Conservation (phyloP, 2,888 invertebrate genomes). For the Andrena chrysosceles region DNA sequence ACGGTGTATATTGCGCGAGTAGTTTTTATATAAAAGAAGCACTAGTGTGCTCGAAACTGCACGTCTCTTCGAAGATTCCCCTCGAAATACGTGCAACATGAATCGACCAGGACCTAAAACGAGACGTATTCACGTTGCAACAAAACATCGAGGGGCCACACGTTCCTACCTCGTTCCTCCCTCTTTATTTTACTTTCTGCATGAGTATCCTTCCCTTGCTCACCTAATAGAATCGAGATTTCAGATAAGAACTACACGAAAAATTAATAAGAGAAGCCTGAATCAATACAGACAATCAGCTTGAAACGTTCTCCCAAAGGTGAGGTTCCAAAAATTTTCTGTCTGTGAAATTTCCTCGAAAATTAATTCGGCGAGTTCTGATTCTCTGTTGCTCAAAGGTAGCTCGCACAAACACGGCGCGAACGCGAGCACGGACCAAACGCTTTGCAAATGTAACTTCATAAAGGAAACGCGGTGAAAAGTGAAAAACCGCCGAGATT, state of each 20-base stretch:
- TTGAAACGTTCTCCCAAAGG: too few species aligned
- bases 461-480: neutral
- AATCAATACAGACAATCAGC: neutral
- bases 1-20: constrained; percentile 15
- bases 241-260: neutral
- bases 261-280: neutral
- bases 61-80: constrained; percentile 14
- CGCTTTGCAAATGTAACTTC: neutral
- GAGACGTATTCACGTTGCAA: constrained; percentile 22
- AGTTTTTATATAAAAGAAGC: constrained; percentile 30
- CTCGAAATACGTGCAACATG: constrained; percentile 25
- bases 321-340: neutral
- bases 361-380: too few species aligned
- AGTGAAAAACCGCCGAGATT: neutral
- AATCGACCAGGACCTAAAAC: constrained; percentile 34
- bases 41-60: neutral
- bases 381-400: too few species aligned
- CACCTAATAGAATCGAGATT: neutral
- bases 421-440: neutral
- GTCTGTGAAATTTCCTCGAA: neutral
- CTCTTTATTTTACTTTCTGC: neutral
- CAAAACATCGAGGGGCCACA: constrained; percentile 13
- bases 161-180: neutral
- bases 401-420: too few species aligned
- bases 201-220: neutral